Base-by-base conservation (phyloP, 2,113 vertebrate species). In the Ammodramus savannarum region DNA sequence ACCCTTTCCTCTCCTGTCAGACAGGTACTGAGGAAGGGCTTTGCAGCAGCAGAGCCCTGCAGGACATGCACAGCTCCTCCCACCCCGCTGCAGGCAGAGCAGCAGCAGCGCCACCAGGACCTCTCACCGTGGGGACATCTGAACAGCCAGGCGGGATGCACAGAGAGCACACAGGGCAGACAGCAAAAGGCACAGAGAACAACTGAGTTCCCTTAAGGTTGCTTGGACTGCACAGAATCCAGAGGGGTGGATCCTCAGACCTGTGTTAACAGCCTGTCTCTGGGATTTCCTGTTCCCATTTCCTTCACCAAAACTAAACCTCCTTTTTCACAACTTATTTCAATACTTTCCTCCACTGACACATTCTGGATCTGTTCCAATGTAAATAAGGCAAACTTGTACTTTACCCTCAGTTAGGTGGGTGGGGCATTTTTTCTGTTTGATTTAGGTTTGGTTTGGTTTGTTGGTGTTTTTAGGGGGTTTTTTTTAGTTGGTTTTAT, bases 21-120 rank as follows among this genome's bases (percentile, higher is more conserved):
- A 11, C 3, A 5, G 16, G 3, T 49, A 15, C 1, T 31, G 46
- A 76, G 48, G 43, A 78, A 34, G 65, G 44, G 13, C 43, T 72
- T 58, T 52, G 51, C 25, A 32, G 61, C 2, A 3, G 49, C 61
- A 90, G 51, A 48, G 38, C 41, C 55, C 17, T 20, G 36, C 66
- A 49, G 57, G 34, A 44, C 36, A 34, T 2, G 2, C 44, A 31
- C 7, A 55, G 34, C 41, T 94, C 46, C 31, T 71, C 36, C 52
- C 4, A 4, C 20, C 22, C 10, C 0, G 0, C 41, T 58, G 62
- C 32, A 22, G 44, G 46, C 15, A 23, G 48, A 59, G 58, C 34
- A 22, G 46, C 34, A 22, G 46, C 58, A 21, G 26, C 7, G 9
- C 23, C 43, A 36, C 32, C 26, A 1, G 23, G 29, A 55, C 26